Evolutionary conservation across 2,113 vertebrate species (phyloP).

Genomic region (Regulus satrapa): DNA sequence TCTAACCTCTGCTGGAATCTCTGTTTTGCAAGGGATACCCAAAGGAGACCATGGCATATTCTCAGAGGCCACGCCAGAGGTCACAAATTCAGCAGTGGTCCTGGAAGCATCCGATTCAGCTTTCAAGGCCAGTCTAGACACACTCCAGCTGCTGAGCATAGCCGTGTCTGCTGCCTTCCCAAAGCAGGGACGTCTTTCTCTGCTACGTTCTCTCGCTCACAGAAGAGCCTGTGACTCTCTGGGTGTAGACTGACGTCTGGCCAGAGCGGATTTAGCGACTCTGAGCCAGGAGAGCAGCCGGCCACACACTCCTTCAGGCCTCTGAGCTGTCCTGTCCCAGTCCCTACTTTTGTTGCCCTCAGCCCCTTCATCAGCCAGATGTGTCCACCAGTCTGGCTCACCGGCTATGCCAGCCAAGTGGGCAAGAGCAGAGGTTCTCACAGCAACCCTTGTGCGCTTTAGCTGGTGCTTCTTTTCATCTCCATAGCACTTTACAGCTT

Average conservation of each 20-base stretch:
- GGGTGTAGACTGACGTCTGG: fast-evolving
- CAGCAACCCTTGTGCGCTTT: not conserved
- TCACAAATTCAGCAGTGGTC: not conserved
- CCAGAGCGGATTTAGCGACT: not conserved
- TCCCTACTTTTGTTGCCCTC: not conserved
- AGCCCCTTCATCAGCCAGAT: not conserved
- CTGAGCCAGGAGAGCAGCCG: fast-evolving
- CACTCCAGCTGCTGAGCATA: fast-evolving
- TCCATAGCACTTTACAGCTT: not conserved
- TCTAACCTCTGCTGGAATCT: not conserved
- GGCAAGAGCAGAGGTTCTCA: not conserved
- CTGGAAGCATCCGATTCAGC: not conserved
- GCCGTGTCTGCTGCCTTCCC: not conserved
- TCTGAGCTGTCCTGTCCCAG: not conserved
- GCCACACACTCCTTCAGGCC: not conserved
- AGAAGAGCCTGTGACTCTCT: not conserved
- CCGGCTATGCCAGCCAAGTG: not conserved
- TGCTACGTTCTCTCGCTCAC: not conserved
- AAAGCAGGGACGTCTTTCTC: not conserved
- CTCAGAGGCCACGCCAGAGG: not conserved
- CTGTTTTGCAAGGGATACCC: not conserved
- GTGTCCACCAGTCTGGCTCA: not conserved
- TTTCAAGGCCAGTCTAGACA: not conserved
- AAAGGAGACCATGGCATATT: not conserved
- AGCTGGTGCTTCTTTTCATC: not conserved